Evolutionary conservation across 2,797 vertebrate genomes (phyloP), one percentile per base, ranked within the genome.

Genomic region (Brotula barbata): DNA sequence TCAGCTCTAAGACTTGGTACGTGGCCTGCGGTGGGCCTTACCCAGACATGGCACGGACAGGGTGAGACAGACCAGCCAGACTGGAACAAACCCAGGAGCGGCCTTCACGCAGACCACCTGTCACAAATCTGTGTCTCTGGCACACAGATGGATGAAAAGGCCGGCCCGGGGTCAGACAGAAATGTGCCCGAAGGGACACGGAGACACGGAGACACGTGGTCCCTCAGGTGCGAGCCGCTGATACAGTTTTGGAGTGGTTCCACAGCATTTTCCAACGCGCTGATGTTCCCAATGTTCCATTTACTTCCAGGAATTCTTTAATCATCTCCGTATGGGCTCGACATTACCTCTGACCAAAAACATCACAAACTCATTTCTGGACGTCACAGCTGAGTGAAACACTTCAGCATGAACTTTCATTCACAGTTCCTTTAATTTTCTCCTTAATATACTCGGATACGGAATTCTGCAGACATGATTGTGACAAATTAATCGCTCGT

Each of bases 61-160:
- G 13, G 57, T 31, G 53, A 65, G 48, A 52, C 39, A 10, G 13
- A 65, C 21, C 36, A 54, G 72, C 51, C 64, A 33, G 58, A 7
- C 47, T 55, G 76, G 62, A 80, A 23, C 12, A 0, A 42, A 44
- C 52, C 54, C 78, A 70, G 69, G 44, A 42, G 5, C 36, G 9
- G 23, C 52, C 52, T 39, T 45, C 21, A 7, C 16, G 5, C 42
- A 12, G 51, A 53, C 51, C 1, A 15, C 3, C 44, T 70, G 78
- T 73, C 79, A 79, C 37, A 71, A 53, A 61, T 56, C 58, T 58
- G 66, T 1, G 1, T 21, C 1, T 57, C 37, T 22, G 42, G 64
- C 60, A 1, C 2, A 55, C 81, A 83, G 71, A 75, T 77, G 57
- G 69, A 64, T 59, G 66, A 69, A 63, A 66, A 71, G 55, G 71